Percentiles rank a stretch among this genome's conserved stretches.
These are phyloP conservation scores for Tympanuchus pallidicinctus DNA, from an alignment of 2,113 vertebrate genomes.

Conservation along the genomic window DNA sequence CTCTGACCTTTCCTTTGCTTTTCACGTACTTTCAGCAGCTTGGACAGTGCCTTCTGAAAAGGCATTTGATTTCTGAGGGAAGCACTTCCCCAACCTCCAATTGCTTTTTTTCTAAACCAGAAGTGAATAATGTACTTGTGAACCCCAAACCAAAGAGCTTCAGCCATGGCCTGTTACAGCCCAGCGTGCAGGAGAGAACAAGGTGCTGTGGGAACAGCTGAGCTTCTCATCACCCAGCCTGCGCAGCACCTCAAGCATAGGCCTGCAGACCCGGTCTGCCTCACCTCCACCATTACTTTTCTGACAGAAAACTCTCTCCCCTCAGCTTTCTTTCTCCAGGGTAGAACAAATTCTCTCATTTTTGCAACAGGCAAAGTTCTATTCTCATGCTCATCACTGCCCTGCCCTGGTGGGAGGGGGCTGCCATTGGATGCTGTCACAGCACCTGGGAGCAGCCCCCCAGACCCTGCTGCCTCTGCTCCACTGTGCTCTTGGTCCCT, in stretches of 20 bases:
- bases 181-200: background rate
- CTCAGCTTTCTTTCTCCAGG: background rate
- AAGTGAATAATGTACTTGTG: background rate
- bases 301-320: background rate
- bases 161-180: background rate
- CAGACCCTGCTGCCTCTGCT: background rate
- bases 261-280: background rate
- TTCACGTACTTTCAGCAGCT: fast-evolving
- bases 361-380: background rate
- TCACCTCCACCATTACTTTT: fast-evolving
- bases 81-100: background rate
- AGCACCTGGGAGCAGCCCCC: fast-evolving
- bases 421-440: background rate
- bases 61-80: background rate
- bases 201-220: fast-evolving
- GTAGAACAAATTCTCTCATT: background rate
- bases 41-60: background rate
- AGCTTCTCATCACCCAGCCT: background rate
- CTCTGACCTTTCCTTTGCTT: background rate
- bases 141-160: background rate
- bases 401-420: fast-evolving
- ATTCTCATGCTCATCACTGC: background rate
- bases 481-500: background rate
- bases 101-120: background rate
- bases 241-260: fast-evolving